These are phyloP conservation scores for Chloromyia formosa DNA, from an alignment of 2,888 invertebrate genomes.

Conservation along the genomic window DNA sequence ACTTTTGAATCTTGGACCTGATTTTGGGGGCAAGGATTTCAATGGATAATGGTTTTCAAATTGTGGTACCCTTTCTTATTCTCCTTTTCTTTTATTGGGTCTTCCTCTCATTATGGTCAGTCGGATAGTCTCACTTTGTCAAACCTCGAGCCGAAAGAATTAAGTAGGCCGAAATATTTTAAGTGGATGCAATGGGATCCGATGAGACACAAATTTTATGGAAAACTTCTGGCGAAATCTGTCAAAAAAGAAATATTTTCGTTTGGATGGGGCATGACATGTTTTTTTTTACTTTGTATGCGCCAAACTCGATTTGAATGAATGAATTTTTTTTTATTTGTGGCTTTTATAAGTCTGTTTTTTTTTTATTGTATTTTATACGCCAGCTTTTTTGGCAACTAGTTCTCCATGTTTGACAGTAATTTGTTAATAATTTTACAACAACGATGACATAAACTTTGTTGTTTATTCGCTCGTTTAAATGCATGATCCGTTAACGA, in stretches of 20 bases:
- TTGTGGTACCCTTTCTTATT: slow-evolving; percentile 1
- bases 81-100: background rate
- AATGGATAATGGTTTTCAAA: slow-evolving; percentile 30
- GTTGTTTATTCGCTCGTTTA: background rate
- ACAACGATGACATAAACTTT: slow-evolving; percentile 24
- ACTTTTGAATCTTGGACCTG: background rate
- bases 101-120: background rate
- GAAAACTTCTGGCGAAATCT: background rate
- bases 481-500: background rate
- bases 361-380: background rate
- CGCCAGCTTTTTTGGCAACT: background rate
- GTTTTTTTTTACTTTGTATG: background rate
- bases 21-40: slow-evolving; percentile 28
- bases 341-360: background rate
- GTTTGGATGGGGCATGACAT: background rate
- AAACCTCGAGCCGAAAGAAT: slow-evolving; percentile 5
- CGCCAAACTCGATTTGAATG: background rate
- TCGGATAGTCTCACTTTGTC: background rate
- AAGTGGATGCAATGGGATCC: background rate
- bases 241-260: slow-evolving; percentile 3
- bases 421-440: slow-evolving; percentile 33
- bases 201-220: background rate
- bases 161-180: background rate
- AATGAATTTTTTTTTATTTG: slow-evolving; percentile 10
- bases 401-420: slow-evolving; percentile 11